Evolutionary conservation across 2,888 invertebrate genomes (phyloP), one percentile per base, ranked within the genome.

Genomic region (Cartodere bifasciata): DNA sequence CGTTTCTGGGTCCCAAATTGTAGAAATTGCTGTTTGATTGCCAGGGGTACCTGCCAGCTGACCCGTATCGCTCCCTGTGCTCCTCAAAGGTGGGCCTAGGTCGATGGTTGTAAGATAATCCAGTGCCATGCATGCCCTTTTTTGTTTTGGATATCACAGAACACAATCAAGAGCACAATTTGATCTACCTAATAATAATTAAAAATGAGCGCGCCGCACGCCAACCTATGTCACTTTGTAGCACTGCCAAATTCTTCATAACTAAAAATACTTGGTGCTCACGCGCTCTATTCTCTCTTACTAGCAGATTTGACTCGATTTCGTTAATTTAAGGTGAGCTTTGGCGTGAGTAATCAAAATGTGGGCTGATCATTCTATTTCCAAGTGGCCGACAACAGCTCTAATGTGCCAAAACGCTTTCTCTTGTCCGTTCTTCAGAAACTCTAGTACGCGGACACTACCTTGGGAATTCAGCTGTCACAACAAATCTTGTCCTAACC

Each of bases 201-300:
- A 20, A 20, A 20, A 20, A 20, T 43, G 43, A 38, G 35, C 12
- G 16, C 32, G 31, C 37, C 35, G 23, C 32, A 37, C 35, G 34
- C 45, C 45, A 36, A 40, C 42, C 35, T 37, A 34, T 27, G 31
- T 41, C 35, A 29, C 25, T 46, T 32, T 33, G 41, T 35, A 36
- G 63, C 65, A 63, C 60, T 70, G 70, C 70, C 70, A 70, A 70
- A 68, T 69, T 68, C 67, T 70, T 68, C 67, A 64, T 65, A 63
- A 70, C 72, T 72, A 72, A 70, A 72, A 72, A 72, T 72, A 72
- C 44, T 43, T 43, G 42, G 36, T 39, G 41, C 44, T 45, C n/a
- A n/a, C n/a, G n/a, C n/a, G n/a, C n/a, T n/a, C n/a, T n/a, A n/a
- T n/a, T n/a, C n/a, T n/a, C n/a, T n/a, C n/a, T n/a, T n/a, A n/a